Base-by-base conservation (phyloP, 2,888 invertebrate genomes). In the Pycnomerus fuliginosus region DNA sequence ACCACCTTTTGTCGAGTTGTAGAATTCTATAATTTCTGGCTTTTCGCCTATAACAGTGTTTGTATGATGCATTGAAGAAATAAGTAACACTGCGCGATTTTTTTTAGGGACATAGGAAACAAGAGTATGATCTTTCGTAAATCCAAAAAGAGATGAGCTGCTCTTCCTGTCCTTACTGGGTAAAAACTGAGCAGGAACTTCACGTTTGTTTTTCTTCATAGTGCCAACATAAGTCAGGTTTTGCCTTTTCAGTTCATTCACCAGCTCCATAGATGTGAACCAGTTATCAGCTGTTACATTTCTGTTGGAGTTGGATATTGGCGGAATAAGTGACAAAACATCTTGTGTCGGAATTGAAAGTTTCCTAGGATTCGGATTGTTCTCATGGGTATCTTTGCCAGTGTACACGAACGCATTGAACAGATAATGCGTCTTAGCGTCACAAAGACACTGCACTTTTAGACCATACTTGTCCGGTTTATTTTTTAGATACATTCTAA, bases 131-230 rank as follows among this genome's bases (percentile, higher is more conserved):
- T 60, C 37, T 39, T 50, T 50, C 23, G 48, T 51, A 37, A 58
- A 57, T 15, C 56, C 57, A 48, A 44, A 61, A 14, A 50, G 31
- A 24, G 33, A 23, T 27, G 35, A 46, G 15, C 32, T 44, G 29
- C 35, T 50, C 36, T 16, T 11, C 49, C 45, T 45, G 20, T 25
- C 31, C 41, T 48, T 50, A 14, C 42, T 35, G 28, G 59, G 56
- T 34, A 52, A 47, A 53, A 65, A 64, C 45, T 59, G 50, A 24
- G 35, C 5, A 14, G 61, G 61, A 40, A 62, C 53, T 44, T 60
- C 56, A 20, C 44, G 44, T 50, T 61, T 63, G 39, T 63, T 61
- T 52, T 60, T 63, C 36, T 49, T 52, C 38, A 63, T 34, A 3
- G 60, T 58, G 1, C 61, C 60, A 8, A 60, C 49, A 44, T 53